These are phyloP conservation scores for Brachypalpus laphriformis DNA, from an alignment of 2,888 invertebrate species.

Conservation along the genomic window DNA sequence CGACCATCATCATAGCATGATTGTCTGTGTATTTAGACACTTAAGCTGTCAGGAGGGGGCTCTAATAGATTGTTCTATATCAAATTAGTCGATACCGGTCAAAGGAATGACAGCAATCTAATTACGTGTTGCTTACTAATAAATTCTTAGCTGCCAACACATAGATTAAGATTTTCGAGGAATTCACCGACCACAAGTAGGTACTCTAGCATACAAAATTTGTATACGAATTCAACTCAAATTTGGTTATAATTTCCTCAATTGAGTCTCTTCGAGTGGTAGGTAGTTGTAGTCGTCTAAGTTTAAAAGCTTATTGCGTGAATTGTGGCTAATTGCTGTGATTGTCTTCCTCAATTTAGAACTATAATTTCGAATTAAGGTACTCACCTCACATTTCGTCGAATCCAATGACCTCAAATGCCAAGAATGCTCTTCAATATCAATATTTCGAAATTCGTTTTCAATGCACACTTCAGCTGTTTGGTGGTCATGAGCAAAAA, in stretches of 20 bases:
- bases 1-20: not conserved
- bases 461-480: conserved; percentile 37
- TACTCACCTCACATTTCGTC: not conserved
- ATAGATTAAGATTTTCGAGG: conserved; percentile 9
- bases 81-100: conserved; percentile 1
- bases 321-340: conserved; percentile 32
- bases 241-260: conserved; percentile 39
- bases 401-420: conserved; percentile 55
- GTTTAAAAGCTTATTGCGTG: conserved; percentile 9
- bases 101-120: conserved; percentile 7
- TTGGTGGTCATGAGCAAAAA: conserved; percentile 42
- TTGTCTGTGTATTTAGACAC: conserved; percentile 7
- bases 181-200: not conserved
- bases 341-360: conserved; percentile 41
- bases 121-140: not conserved
- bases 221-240: not conserved
- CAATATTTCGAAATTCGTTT: conserved; percentile 56
- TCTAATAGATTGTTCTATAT: conserved; percentile 36
- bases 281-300: not conserved
- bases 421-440: conserved; percentile 60
- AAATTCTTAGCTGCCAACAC: conserved; percentile 15
- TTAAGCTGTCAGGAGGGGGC: conserved; percentile 19
- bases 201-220: not conserved
- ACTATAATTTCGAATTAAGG: conserved; percentile 11
- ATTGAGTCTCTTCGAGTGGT: not conserved